Base-by-base conservation (phyloP, 2,797 vertebrate species). In the Gallinago solitaria region DNA sequence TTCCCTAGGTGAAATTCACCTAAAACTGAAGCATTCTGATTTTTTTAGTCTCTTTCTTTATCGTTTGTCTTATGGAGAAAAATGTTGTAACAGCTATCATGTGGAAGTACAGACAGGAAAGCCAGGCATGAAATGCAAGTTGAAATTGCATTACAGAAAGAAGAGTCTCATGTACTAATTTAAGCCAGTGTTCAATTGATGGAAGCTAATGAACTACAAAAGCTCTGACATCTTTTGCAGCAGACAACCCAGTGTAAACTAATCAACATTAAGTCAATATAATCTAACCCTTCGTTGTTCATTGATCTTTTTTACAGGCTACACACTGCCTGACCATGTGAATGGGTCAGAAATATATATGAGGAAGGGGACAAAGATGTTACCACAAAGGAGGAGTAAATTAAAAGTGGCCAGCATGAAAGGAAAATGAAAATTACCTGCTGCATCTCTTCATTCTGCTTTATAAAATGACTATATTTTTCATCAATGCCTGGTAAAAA, bases 171-270 rank as follows among this genome's bases (percentile, higher is more conserved):
- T 92, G 79, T 79, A 94, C 69, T 95, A 94, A 94, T 96, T 95
- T 96, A 95, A 95, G 75, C 28, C 77, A 76, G 28, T 89, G 94
- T 96, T 96, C 94, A 94, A n/a, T 77, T 97, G 94, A 97, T 97
- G 82, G 50, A 65, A 94, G 82, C 94, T 97, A 96, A 97, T 97
- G 94, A 97, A 96, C 90, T 96, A 96, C 94, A 97, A 95, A 97
- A 96, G 59, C 87, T 96, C 75, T 86, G 88, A 95, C 89, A 95
- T 90, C 89, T 92, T 96, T 85, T 93, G 84, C 76, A 92, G 89
- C 87, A 39, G 73, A 93, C 77, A 91, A 84, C 51, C 74, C 67
- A 90, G 74, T 92, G 94, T 94, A 95, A 96, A 97, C 87, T 96
- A 96, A 96, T 96, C 92, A 94, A 95, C 93, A 95, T 86, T 89